phyloP scores from a whole-genome alignment of 2,113 vertebrate genomes.

The Corythornis vintsioides region DNA sequence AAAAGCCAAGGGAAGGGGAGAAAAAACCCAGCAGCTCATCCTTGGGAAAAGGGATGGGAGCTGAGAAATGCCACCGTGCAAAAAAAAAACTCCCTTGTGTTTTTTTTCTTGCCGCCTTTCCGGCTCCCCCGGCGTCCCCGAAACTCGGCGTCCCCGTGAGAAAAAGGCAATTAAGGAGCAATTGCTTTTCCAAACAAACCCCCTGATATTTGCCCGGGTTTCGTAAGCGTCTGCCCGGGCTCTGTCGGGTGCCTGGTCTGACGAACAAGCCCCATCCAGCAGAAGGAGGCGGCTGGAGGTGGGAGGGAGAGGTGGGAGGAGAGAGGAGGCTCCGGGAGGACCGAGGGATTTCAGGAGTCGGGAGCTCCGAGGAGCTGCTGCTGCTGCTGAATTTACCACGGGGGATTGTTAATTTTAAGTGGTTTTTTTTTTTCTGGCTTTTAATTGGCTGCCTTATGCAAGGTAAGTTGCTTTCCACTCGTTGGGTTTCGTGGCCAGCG shows the following conservation, averaged over 20 bases:
- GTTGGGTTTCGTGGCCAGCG: neutral
- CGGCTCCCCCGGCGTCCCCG: too few relatives aligned
- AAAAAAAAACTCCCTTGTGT: neutral
- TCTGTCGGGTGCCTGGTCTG: neutral
- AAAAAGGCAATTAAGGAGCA: too few relatives aligned
- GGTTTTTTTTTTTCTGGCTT: neutral
- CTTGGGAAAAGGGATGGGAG: neutral
- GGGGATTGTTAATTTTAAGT: neutral
- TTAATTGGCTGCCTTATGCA: neutral
- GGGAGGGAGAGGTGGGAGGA: conserved; percentile 43
- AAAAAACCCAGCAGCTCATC: neutral
- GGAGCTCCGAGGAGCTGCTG: neutral
- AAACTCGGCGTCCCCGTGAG: too few relatives aligned
- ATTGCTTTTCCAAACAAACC: too few relatives aligned
- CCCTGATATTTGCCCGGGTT: neutral
- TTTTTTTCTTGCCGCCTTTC: neutral
- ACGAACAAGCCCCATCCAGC: neutral
- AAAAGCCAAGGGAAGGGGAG: neutral
- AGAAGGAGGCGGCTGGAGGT: neutral
- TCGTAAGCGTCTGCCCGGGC: neutral
- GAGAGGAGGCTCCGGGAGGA: neutral
- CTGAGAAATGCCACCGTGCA: neutral
- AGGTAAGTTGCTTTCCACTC: neutral
- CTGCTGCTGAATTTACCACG: neutral
- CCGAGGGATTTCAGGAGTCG: neutral